Evolutionary conservation across 2,113 vertebrate species (phyloP), one percentile per base, ranked within the genome.

Genomic region (Sapajus apella): DNA sequence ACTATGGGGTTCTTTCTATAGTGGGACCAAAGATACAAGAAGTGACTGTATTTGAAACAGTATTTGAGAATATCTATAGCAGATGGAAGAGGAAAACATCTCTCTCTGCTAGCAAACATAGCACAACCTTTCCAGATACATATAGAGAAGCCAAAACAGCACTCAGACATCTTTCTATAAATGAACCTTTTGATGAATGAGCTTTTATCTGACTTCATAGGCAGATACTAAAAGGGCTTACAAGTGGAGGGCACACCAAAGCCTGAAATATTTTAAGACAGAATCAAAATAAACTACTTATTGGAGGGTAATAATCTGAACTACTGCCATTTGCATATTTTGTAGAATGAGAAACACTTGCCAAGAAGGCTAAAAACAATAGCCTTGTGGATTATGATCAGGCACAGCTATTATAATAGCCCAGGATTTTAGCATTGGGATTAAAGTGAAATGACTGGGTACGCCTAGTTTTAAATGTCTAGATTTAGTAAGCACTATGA

Each of bases 41-140:
- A 96, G 35, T 72, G 35, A 91, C 40, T 25, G 2, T 17, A 93
- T 83, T 32, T 93, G 40, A 94, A 82, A 84, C 18, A 76, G 32
- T 81, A 96, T 79, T 90, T 92, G 25, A 5, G 37, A 90, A 95
- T 56, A 43, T 94, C 73, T 75, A 35, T 80, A 66, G 40, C 21
- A 85, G 5, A 32, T 32, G 20, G 47, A 86, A 87, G 12, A 76
- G 3, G 37, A 8, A 92, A 27, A 3, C 50, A 70, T 58, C 14
- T 87, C 68, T 82, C 37, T 93, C n/a, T 85, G 9, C 40, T 90
- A 80, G 21, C 6, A 16, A 96, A 87, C 56, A 72, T 32, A 79
- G 14, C 20, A 94, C 7, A 76, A 58, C 17, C 43, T 90, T 93
- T 27, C 27, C 43, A 86, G 32, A 91, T 58, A 72, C 9, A 81